Evolutionary conservation across 2,888 invertebrate species (phyloP).

Genomic region (Dryococelus australis): DNA sequence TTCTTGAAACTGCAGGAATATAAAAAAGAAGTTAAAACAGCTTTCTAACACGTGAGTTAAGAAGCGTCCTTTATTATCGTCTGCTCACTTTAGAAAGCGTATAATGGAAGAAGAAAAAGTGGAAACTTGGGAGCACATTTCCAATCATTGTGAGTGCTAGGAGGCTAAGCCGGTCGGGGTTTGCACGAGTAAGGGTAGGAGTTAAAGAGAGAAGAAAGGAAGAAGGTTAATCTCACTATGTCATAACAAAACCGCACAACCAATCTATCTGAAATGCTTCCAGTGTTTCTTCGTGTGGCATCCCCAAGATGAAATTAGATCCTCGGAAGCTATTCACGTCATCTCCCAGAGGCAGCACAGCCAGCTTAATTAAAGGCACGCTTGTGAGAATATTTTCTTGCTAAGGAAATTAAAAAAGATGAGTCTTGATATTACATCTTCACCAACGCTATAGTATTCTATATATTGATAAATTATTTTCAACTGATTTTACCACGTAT

Average conservation of each 20-base stretch:
- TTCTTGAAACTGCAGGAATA: neutral
- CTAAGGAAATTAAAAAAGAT: no score
- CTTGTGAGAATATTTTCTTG: no score
- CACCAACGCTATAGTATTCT: no score
- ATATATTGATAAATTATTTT: no score
- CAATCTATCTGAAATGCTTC: slow-evolving; percentile 43
- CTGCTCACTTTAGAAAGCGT: slow-evolving; percentile 3
- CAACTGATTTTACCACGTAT: no score
- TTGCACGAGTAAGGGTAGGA: slow-evolving; percentile 30
- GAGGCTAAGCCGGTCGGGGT: neutral
- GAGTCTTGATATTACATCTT: no score
- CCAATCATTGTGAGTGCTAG: slow-evolving; percentile 45
- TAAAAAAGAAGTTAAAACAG: neutral
- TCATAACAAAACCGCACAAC: slow-evolving; percentile 42
- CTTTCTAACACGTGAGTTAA: neutral
- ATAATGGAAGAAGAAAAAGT: slow-evolving; percentile 34
- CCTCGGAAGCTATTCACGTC: neutral
- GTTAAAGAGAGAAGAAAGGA: neutral
- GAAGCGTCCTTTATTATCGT: neutral
- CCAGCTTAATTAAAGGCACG: no score
- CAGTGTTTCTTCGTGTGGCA: slow-evolving; percentile 39
- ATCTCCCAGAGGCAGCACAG: neutral
- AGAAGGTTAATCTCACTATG: slow-evolving; percentile 35
- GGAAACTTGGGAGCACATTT: slow-evolving; percentile 21
- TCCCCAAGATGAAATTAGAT: neutral